Percentiles rank a stretch among this genome's conserved stretches.
Evolutionary conservation across 2,888 invertebrate species (phyloP).

Genomic region (Anaspis maculata): DNA sequence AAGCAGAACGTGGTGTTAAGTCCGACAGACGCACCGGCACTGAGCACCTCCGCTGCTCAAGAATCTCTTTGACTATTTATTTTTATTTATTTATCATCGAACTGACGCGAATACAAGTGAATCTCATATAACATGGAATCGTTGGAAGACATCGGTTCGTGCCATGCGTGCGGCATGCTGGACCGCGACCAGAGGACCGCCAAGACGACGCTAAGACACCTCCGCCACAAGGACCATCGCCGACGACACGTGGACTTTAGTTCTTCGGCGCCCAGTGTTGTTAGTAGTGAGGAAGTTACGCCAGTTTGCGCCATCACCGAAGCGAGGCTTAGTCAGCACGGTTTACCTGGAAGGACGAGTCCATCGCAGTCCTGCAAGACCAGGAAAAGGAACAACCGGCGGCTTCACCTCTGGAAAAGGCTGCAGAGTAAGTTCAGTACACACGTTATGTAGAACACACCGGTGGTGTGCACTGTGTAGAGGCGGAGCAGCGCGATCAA

Average conservation of each 20-base stretch:
- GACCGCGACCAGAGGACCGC: conserved; percentile 38
- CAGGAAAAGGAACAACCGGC: conserved; percentile 28
- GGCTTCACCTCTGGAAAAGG: conserved; percentile 30
- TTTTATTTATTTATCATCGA: no score
- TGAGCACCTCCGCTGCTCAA: no score
- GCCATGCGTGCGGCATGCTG: conserved; percentile 35
- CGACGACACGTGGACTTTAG: no score
- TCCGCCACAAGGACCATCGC: conserved; percentile 8
- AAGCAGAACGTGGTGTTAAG: conserved; percentile 16
- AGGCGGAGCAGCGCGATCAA: conserved; percentile 34
- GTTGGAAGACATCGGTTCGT: no score
- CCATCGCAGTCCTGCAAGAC: conserved; percentile 21
- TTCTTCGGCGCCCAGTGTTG: no score
- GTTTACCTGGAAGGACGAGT: conserved; percentile 16
- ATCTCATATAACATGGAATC: no score
- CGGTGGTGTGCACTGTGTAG: no score
- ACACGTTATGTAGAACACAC: no score
- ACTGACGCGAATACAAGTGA: no score
- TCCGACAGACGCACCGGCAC: conserved; percentile 16
- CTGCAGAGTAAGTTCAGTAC: conserved; percentile 34
- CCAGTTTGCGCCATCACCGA: conserved; percentile 4
- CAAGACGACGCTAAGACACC: conserved; percentile 18
- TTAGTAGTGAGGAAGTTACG: no score
- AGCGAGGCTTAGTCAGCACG: conserved; percentile 14
- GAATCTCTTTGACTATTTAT: no score